These are phyloP conservation scores for Sinocyclocheilus grahami DNA, from an alignment of 2,113 vertebrate genomes.

Conservation along the genomic window DNA sequence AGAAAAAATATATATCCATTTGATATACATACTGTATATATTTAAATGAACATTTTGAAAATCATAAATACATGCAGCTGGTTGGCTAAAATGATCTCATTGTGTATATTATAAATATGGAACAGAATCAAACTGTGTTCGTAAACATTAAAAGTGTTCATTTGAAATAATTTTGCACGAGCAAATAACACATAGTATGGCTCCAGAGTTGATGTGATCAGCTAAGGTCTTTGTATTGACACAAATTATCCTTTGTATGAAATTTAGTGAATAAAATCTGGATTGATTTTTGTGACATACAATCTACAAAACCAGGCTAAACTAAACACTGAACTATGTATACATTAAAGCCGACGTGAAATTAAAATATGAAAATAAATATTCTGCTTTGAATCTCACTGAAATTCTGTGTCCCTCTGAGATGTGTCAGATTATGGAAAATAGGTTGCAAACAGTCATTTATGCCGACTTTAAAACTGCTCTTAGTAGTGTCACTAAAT, in stretches of 20 bases:
- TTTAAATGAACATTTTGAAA: not conserved
- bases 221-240: slow-evolving; percentile 11
- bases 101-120: slow-evolving; percentile 3
- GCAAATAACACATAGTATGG: slow-evolving; percentile 9
- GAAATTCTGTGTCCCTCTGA: not conserved
- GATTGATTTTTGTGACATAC: not conserved
- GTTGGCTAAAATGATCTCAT: not conserved
- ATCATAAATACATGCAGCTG: slow-evolving; percentile 11
- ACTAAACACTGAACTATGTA: not conserved
- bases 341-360: not conserved
- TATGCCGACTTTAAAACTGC: not conserved
- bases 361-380: not conserved
- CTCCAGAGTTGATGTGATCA: not conserved
- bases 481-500: not conserved
- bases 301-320: not conserved
- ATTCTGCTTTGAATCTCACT: not conserved
- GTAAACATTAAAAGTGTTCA: slow-evolving; percentile 3
- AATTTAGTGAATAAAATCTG: not conserved
- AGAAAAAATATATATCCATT: not conserved
- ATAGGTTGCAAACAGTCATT: not conserved
- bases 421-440: not conserved
- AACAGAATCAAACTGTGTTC: not conserved
- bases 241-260: not conserved
- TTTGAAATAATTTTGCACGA: not conserved
- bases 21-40: slow-evolving; percentile 7